Conservation (phyloP, 1,140 invertebrate genomes). For the Cyphomyrmex costatus region DNA sequence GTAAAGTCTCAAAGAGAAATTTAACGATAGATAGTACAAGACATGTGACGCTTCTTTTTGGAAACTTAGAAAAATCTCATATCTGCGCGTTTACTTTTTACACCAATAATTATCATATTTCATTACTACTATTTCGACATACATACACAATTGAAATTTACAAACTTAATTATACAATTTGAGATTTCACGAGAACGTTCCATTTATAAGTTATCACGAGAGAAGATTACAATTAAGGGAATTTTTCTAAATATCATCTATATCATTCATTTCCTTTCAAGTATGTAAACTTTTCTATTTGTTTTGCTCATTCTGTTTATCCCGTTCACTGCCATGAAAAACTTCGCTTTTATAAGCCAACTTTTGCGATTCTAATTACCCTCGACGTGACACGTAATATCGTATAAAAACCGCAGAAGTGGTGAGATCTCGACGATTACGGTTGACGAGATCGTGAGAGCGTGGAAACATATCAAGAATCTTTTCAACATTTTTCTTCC, state of each 20-base stretch:
- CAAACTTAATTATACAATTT: not conserved
- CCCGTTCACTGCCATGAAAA: not conserved
- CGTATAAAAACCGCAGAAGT: slow-evolving; percentile 39
- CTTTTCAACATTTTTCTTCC: slow-evolving; percentile 45
- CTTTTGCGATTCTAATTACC: slow-evolving; percentile 45
- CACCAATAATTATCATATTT: not conserved
- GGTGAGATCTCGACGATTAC: slow-evolving; percentile 19
- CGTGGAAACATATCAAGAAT: slow-evolving; percentile 34
- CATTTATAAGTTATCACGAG: not conserved
- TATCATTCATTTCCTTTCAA: slow-evolving; percentile 2
- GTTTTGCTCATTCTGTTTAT: not conserved
- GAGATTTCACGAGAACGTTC: too few species aligned
- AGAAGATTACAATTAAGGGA: not conserved
- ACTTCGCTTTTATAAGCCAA: not conserved
- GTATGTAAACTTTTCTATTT: not conserved
- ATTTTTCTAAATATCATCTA: not conserved
- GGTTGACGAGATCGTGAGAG: slow-evolving; percentile 36
- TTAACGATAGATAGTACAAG: slow-evolving; percentile 13
- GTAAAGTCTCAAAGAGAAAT: slow-evolving; percentile 38
- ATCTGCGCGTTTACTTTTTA: not conserved
- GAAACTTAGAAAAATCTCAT: slow-evolving; percentile 10
- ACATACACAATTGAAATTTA: slow-evolving; percentile 13
- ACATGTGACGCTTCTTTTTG: slow-evolving; percentile 2
- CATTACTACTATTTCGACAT: not conserved
- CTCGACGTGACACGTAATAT: slow-evolving; percentile 38